These are phyloP conservation scores for Hydropsyche tenuis DNA, from an alignment of 1,140 invertebrate genomes.

Conservation along the genomic window DNA sequence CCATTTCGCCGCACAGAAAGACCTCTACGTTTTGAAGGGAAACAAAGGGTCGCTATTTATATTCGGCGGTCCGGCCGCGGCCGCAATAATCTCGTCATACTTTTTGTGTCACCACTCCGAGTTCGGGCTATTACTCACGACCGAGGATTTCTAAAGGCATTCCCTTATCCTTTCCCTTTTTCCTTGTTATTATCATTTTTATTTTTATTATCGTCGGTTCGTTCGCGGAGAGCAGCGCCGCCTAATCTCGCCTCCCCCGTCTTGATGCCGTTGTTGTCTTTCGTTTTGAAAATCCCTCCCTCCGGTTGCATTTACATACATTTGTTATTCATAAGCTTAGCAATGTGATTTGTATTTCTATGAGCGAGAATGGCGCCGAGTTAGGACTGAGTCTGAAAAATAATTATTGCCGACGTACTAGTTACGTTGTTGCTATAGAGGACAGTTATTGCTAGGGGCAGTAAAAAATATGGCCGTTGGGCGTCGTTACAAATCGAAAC, in stretches of 20 bases:
- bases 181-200: conserved; percentile 18
- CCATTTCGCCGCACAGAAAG: background rate
- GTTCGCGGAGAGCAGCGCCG: background rate
- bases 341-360: conserved; percentile 19
- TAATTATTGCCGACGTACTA: no score
- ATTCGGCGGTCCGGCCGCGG: conserved; percentile 11
- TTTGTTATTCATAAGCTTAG: conserved; percentile 27
- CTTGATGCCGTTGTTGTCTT: conserved; percentile 4
- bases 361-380: background rate
- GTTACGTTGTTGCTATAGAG: no score
- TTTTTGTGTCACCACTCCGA: conserved; percentile 39
- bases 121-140: conserved; percentile 30
- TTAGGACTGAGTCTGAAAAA: no score
- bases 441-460: no score
- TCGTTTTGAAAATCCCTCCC: conserved; percentile 18
- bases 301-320: conserved; percentile 18
- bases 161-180: background rate
- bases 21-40: background rate
- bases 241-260: conserved; percentile 16
- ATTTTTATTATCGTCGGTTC: background rate
- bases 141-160: conserved; percentile 21
- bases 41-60: conserved; percentile 34
- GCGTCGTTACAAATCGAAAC: no score
- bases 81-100: conserved; percentile 39
- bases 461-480: no score